Evolutionary conservation across 2,797 vertebrate genomes (phyloP).

Genomic region (Falco concolor): DNA sequence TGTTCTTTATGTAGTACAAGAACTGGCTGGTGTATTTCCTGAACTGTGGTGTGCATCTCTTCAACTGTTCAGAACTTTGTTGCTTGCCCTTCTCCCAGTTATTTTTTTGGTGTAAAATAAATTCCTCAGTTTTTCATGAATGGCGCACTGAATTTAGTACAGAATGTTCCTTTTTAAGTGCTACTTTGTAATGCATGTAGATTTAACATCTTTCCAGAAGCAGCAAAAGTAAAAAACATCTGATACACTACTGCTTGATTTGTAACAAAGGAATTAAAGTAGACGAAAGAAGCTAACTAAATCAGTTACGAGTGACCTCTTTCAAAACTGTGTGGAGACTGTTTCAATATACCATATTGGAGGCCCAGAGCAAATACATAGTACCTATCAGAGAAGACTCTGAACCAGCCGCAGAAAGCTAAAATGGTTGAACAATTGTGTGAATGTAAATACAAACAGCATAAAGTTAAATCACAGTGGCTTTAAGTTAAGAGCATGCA

Average conservation of each 20-base stretch:
- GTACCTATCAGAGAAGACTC: neutral
- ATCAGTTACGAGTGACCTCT: neutral
- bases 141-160: neutral
- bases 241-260: neutral
- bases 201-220: neutral
- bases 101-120: neutral
- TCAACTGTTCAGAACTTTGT: neutral
- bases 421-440: neutral
- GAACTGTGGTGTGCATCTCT: neutral
- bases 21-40: neutral
- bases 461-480: neutral
- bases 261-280: neutral
- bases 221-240: neutral
- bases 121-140: neutral
- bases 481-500: neutral
- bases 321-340: neutral
- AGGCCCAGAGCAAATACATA: neutral
- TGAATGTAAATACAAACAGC: neutral
- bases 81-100: neutral
- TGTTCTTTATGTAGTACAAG: neutral
- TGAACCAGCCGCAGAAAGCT: neutral
- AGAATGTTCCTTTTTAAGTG: neutral
- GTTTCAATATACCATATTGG: neutral
- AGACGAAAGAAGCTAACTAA: neutral
- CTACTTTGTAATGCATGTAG: neutral